These are phyloP conservation scores for Mellivora capensis DNA, from an alignment of 2,113 vertebrate species.

Conservation along the genomic window DNA sequence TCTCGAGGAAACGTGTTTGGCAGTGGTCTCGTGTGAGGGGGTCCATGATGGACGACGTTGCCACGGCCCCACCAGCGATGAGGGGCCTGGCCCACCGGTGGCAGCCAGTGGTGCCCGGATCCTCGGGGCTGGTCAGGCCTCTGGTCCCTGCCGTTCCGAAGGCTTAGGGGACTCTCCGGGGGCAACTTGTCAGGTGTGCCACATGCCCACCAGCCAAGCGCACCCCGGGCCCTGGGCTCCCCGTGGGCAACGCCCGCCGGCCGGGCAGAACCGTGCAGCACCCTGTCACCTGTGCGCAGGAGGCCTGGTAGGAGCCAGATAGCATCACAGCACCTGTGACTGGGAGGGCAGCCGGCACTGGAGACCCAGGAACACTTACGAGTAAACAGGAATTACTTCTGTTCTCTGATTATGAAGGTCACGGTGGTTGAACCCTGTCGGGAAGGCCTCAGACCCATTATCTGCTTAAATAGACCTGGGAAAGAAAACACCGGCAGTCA, in stretches of 20 bases:
- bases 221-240: not conserved
- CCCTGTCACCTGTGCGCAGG: conserved; percentile 49
- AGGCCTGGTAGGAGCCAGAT: conserved; percentile 44
- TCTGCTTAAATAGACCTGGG: conserved; percentile 55
- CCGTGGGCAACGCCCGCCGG: not conserved
- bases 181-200: too few species aligned
- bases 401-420: conserved; percentile 71
- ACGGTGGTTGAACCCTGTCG: conserved; percentile 39
- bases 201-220: too few species aligned
- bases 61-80: not conserved
- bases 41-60: not conserved
- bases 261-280: conserved; percentile 10
- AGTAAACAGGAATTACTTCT: conserved; percentile 68
- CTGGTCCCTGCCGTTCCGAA: not conserved
- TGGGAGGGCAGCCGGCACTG: conserved; percentile 60
- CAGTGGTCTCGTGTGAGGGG: not conserved
- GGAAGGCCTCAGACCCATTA: conserved; percentile 39
- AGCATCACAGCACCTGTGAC: conserved; percentile 38
- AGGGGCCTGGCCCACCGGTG: not conserved
- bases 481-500: conserved; percentile 65
- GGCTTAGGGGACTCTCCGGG: not conserved
- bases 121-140: not conserved
- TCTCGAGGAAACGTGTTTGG: not conserved
- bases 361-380: conserved; percentile 23
- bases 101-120: not conserved